Percentiles rank a stretch among this genome's conserved stretches.
Conservation (phyloP, 2,888 invertebrate genomes). For the Lasioglossum pauxillum region DNA sequence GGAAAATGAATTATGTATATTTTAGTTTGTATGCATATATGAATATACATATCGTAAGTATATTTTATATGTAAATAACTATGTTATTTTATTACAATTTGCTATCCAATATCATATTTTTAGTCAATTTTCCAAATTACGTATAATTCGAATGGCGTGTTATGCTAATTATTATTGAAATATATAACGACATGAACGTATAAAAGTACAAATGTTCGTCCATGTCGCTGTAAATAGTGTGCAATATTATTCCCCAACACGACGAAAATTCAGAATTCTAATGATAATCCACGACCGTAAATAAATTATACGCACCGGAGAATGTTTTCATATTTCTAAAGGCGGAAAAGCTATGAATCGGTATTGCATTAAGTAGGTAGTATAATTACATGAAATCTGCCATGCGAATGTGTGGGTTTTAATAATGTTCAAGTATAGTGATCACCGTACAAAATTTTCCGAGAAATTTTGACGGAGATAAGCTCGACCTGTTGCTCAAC, state of each 20-base stretch:
- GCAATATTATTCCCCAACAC: not conserved
- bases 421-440: not conserved
- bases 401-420: not conserved
- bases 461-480: not conserved
- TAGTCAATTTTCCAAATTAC: too few species aligned
- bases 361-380: not conserved
- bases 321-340: not conserved
- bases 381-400: not conserved
- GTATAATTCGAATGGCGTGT: too few species aligned
- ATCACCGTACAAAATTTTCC: not conserved
- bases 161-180: too few species aligned
- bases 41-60: too few species aligned
- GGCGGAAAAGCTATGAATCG: not conserved
- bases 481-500: constrained; percentile 13
- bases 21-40: too few species aligned
- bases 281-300: not conserved
- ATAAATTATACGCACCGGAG: not conserved
- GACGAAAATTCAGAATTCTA: not conserved
- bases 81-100: too few species aligned
- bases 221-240: too few species aligned
- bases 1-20: too few species aligned
- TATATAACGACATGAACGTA: too few species aligned
- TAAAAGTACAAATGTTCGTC: too few species aligned
- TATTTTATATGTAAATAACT: too few species aligned
- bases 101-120: too few species aligned